phyloP scores from a whole-genome alignment of 2,888 invertebrate genomes.

The Lysandra bellargus region DNA sequence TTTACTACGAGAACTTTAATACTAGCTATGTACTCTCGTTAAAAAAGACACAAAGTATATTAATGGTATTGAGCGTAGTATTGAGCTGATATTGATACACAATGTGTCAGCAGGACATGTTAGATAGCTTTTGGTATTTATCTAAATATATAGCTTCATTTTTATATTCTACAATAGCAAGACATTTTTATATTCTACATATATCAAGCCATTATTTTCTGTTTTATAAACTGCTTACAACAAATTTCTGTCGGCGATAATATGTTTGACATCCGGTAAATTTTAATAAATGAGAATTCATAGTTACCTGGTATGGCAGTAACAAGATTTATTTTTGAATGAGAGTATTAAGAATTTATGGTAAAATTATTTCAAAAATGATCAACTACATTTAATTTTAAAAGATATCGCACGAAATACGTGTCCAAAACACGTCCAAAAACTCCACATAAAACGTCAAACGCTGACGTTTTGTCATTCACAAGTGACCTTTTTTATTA shows the following conservation, averaged over 20 bases:
- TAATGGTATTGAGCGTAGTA: not conserved
- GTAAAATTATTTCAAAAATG: not conserved
- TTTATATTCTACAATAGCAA: not conserved
- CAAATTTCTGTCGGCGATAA: not conserved
- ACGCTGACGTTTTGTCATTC: not conserved
- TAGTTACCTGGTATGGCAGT: not conserved
- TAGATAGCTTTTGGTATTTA: not conserved
- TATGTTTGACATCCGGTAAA: not conserved
- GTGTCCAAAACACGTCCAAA: slow-evolving; percentile 1
- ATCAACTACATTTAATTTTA: not conserved
- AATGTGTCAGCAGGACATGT: not conserved
- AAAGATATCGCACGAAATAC: not conserved
- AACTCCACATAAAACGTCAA: slow-evolving; percentile 10
- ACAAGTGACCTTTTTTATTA: not conserved
- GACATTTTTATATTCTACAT: not conserved
- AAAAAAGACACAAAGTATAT: not conserved
- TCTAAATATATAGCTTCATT: not conserved
- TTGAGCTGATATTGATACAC: not conserved
- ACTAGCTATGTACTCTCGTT: too few species aligned
- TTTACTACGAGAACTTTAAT: too few species aligned
- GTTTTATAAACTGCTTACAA: not conserved
- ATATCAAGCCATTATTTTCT: not conserved
- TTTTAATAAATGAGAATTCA: not conserved
- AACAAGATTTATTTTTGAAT: not conserved
- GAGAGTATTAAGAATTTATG: not conserved